Evolutionary conservation across 1,140 invertebrate species (phyloP).

Genomic region (Holcopasites calliopsidis): DNA sequence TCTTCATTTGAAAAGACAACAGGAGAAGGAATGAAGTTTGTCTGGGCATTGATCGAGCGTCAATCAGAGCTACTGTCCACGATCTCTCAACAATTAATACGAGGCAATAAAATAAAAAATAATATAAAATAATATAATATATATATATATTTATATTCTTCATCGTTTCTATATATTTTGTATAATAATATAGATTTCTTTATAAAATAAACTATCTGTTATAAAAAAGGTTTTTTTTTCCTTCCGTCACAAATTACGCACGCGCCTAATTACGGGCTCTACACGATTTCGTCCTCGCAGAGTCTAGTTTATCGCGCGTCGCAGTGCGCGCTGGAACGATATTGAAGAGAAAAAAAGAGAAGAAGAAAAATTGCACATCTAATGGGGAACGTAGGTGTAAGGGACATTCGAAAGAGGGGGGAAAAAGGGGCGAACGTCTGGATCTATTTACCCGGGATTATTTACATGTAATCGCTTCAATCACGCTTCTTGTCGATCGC

Average conservation of each 20-base stretch:
- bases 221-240: conserved; percentile 73
- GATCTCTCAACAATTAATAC: conserved; percentile 64
- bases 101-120: conserved; percentile 71
- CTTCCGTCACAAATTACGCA: conserved; percentile 54
- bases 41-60: neutral
- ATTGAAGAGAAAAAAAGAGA: conserved; percentile 14
- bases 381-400: conserved; percentile 2
- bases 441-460: conserved; percentile 47
- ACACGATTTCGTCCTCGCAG: conserved; percentile 5
- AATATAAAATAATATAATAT: conserved; percentile 68
- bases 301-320: conserved; percentile 30
- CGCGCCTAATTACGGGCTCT: conserved; percentile 39
- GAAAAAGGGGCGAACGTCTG: neutral
- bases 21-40: neutral
- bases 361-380: conserved; percentile 58
- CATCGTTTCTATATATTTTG: conserved; percentile 69
- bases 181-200: conserved; percentile 74
- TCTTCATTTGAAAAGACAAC: conserved; percentile 4
- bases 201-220: conserved; percentile 76
- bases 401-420: conserved; percentile 2
- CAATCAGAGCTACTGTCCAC: conserved; percentile 55
- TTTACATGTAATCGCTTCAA: conserved; percentile 47
- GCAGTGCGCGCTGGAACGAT: conserved; percentile 19
- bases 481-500: conserved; percentile 15
- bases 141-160: conserved; percentile 48